A percentile compares a stretch with the other conserved stretches of the same genome.
phyloP scores from a whole-genome alignment of 1,140 invertebrate genomes.

The Oppia nitens region DNA sequence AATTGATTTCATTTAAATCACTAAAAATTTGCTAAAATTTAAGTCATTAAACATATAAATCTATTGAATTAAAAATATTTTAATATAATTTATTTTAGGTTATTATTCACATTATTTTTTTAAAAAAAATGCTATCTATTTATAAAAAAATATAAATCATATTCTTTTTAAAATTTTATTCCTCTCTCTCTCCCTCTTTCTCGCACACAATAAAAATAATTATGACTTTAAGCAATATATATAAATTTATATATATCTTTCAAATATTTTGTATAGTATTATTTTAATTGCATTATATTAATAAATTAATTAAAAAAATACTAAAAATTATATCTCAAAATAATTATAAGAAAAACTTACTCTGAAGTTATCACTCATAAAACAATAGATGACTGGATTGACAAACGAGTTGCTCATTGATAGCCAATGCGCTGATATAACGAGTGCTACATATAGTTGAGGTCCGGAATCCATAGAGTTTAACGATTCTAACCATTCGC shows the following conservation, averaged over 20 bases:
- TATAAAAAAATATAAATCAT: too few relatives aligned
- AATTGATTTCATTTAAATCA: too few relatives aligned
- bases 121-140: too few relatives aligned
- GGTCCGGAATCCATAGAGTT: neutral
- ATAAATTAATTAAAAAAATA: neutral
- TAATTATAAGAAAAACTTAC: conserved; percentile 30
- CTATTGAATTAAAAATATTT: too few relatives aligned
- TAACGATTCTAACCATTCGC: conserved; percentile 4
- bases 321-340: neutral
- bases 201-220: neutral
- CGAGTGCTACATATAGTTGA: conserved; percentile 2
- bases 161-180: neutral
- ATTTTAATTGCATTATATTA: neutral
- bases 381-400: conserved; percentile 73
- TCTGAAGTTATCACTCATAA: conserved; percentile 70
- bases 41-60: too few relatives aligned
- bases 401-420: conserved; percentile 57
- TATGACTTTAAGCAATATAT: too few relatives aligned
- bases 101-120: too few relatives aligned
- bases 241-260: too few relatives aligned
- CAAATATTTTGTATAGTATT: too few relatives aligned
- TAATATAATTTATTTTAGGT: too few relatives aligned
- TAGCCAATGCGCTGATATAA: conserved; percentile 42
- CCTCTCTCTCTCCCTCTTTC: neutral
- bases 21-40: too few relatives aligned